A percentile compares a stretch with the other conserved stretches of the same genome.
phyloP scores from a whole-genome alignment of 1,140 invertebrate species.

The Drosophila biarmipes region DNA sequence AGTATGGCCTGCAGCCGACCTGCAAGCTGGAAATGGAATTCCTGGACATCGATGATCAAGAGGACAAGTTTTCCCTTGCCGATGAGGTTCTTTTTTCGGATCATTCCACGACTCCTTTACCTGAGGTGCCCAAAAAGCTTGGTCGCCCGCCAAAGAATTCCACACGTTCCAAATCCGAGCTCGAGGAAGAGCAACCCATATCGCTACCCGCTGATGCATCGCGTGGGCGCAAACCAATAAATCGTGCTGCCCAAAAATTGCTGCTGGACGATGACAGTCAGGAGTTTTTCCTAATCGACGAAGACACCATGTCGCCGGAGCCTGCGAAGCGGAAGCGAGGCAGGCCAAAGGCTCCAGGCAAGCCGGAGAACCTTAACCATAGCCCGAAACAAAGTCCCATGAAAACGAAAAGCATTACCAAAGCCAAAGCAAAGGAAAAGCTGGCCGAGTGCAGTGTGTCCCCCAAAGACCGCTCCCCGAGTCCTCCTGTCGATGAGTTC shows the following conservation, averaged over 20 bases:
- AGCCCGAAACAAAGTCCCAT: neutral
- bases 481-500: neutral
- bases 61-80: neutral
- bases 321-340: conserved; percentile 35
- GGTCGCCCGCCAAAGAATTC: neutral
- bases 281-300: neutral
- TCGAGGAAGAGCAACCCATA: neutral
- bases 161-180: neutral
- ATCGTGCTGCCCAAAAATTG: neutral
- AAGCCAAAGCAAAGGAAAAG: neutral
- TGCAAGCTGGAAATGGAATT: neutral
- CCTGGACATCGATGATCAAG: neutral
- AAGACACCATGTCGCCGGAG: neutral
- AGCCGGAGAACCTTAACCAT: neutral
- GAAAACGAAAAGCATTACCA: neutral
- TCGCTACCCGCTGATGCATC: neutral
- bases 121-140: neutral
- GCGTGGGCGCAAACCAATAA: neutral
- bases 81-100: neutral
- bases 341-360: conserved; percentile 24
- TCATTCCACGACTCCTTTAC: neutral
- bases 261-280: neutral
- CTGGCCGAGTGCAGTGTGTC: neutral
- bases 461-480: neutral
- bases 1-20: conserved; percentile 37